Evolutionary conservation across 1,140 invertebrate species (phyloP).

Genomic region (Drosophila athabasca): DNA sequence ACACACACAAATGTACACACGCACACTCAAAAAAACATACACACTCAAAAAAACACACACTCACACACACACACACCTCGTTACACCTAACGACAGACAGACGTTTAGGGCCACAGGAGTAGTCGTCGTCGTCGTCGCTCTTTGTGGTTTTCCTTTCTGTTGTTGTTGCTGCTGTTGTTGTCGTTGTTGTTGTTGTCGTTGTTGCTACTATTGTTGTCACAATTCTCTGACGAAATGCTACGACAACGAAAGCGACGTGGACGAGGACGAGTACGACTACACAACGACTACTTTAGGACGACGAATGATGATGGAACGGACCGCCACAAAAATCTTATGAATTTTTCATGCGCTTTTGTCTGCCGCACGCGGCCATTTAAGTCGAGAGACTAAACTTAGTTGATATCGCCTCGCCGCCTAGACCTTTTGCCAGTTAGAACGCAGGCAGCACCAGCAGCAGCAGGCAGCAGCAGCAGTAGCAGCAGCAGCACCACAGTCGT

Average conservation of each 20-base stretch:
- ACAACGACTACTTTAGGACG: conserved; percentile 16
- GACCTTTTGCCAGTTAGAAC: conserved; percentile 71
- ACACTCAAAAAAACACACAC: conserved; percentile 27
- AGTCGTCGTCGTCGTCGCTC: conserved; percentile 37
- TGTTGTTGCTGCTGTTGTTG: conserved; percentile 13
- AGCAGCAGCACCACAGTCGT: conserved; percentile 1
- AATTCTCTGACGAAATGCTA: conserved; percentile 8
- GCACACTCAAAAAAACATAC: conserved; percentile 21
- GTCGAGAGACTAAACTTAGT: conserved; percentile 70
- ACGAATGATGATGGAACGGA: conserved; percentile 25
- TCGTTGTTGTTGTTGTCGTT: conserved; percentile 28
- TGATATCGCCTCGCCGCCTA: conserved; percentile 23
- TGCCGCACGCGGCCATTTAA: conserved; percentile 78
- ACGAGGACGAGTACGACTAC: conserved; percentile 3
- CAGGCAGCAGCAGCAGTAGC: neutral
- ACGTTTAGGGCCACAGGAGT: conserved; percentile 46
- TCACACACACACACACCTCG: conserved; percentile 54
- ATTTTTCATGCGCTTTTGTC: conserved; percentile 81
- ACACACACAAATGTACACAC: conserved; percentile 55
- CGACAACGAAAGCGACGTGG: too few species aligned
- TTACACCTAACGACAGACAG: conserved; percentile 58
- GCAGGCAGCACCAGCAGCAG: neutral
- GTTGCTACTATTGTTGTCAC: conserved; percentile 27
- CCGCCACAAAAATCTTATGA: conserved; percentile 49
- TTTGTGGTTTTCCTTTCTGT: conserved; percentile 39